Conservation (phyloP, 2,113 vertebrate species). For the Ceyx melanurus region DNA sequence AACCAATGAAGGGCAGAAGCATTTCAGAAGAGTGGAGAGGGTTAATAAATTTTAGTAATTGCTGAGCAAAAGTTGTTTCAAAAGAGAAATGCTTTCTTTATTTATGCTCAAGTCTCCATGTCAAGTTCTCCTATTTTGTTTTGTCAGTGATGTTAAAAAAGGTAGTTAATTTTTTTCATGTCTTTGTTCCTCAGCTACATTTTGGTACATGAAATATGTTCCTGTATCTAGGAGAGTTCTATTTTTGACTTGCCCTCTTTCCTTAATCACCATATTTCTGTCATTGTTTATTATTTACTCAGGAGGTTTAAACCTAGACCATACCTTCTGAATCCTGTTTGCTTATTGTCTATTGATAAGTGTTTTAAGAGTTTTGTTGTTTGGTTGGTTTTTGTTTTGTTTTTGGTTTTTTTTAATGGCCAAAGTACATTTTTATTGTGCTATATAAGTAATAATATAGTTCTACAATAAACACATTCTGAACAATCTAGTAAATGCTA, state of each 20-base stretch:
- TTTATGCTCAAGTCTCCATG: background rate
- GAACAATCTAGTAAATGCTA: background rate
- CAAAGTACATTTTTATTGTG: constrained; percentile 18
- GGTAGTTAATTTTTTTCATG: background rate
- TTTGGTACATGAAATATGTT: background rate
- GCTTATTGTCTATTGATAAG: constrained; percentile 35
- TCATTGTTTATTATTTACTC: background rate
- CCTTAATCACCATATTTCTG: background rate
- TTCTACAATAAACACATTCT: constrained; percentile 18
- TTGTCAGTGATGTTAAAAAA: background rate
- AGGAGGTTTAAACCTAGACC: background rate
- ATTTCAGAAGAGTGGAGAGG: background rate
- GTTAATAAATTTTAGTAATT: background rate
- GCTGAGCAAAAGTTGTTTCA: background rate
- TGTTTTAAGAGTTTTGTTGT: background rate
- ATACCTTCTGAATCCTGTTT: background rate
- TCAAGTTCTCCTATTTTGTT: background rate
- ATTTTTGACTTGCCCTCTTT: background rate
- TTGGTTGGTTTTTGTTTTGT: too few relatives aligned
- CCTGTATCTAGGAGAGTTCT: background rate
- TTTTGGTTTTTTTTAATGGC: background rate
- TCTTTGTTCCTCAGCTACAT: background rate
- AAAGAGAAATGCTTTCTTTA: background rate
- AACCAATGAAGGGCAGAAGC: background rate
- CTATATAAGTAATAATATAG: background rate